Evolutionary conservation across 1,140 invertebrate species (phyloP).

Genomic region (Mylabris phalerata): DNA sequence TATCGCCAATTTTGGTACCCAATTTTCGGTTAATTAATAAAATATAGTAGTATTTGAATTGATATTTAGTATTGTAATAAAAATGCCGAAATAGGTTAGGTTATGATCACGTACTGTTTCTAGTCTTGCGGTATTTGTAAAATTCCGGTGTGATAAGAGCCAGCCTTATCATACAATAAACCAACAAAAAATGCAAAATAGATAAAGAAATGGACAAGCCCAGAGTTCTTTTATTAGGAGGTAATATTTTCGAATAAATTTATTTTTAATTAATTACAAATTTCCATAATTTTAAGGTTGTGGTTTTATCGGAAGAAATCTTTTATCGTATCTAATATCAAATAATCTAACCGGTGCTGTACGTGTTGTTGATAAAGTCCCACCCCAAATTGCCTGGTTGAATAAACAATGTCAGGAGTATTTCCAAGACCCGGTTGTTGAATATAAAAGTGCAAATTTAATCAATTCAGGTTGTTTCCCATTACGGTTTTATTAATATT

Average conservation of each 20-base stretch:
- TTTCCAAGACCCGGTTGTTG: conserved; percentile 68
- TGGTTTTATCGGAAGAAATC: conserved; percentile 85
- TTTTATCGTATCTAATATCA: conserved; percentile 72
- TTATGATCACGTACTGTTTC: not conserved
- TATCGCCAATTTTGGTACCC: too few species aligned
- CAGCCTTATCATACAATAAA: not conserved
- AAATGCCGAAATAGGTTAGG: not conserved
- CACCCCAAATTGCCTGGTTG: conserved; percentile 84
- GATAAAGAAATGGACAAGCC: conserved; percentile 25
- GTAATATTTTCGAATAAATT: conserved; percentile 14
- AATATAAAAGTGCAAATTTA: conserved; percentile 85
- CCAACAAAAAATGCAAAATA: not conserved
- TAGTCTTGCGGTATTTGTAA: conserved; percentile 7
- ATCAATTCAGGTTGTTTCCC: conserved; percentile 70
- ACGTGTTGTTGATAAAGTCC: conserved; percentile 85
- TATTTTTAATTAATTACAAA: not conserved
- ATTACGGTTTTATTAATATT: not conserved
- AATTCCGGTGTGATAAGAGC: conserved; percentile 6
- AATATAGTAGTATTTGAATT: too few species aligned
- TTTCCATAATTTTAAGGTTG: conserved; percentile 58
- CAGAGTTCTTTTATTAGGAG: conserved; percentile 32
- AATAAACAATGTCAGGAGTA: conserved; percentile 63
- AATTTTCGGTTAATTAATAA: too few species aligned
- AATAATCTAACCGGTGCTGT: conserved; percentile 70
- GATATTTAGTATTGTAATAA: not conserved